Evolutionary conservation across 2,888 invertebrate species (phyloP).

Genomic region (Mesorhabditis belari): DNA sequence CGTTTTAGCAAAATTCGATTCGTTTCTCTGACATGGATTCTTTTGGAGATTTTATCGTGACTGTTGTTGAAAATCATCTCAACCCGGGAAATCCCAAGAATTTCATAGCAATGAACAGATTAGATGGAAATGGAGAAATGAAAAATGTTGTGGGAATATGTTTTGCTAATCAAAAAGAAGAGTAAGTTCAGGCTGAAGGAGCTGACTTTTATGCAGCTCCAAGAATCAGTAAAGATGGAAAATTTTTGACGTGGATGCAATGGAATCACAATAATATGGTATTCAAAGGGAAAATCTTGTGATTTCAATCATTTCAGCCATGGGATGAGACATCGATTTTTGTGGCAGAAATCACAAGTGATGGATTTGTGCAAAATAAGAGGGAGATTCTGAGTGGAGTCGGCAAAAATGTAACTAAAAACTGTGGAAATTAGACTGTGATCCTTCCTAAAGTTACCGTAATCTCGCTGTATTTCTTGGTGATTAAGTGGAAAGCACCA

Average conservation of each 20-base stretch:
- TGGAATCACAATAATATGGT: constrained; percentile 59
- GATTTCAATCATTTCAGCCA: constrained; percentile 45
- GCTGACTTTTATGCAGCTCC: constrained; percentile 57
- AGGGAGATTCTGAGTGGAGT: constrained; percentile 14
- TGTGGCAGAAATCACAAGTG: constrained; percentile 44
- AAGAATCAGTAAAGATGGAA: constrained; percentile 55
- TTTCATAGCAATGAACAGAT: constrained; percentile 4
- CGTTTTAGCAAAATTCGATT: too few species aligned
- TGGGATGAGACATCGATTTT: constrained; percentile 56
- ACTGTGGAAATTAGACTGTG: neutral
- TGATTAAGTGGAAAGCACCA: too few species aligned
- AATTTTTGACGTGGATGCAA: constrained; percentile 55
- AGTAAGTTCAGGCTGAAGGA: constrained; percentile 44
- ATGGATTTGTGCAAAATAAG: constrained; percentile 34
- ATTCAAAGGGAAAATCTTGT: constrained; percentile 2
- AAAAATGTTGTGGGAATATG: neutral
- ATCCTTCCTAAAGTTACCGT: too few species aligned
- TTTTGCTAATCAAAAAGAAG: neutral
- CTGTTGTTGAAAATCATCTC: constrained; percentile 8
- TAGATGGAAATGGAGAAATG: neutral
- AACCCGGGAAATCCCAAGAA: constrained; percentile 24
- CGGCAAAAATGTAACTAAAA: constrained; percentile 5
- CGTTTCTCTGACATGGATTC: too few species aligned
- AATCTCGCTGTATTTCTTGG: too few species aligned
- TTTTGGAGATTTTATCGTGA: too few species aligned